phyloP scores from a whole-genome alignment of 2,113 vertebrate genomes.

The Actenoides hombroni region DNA sequence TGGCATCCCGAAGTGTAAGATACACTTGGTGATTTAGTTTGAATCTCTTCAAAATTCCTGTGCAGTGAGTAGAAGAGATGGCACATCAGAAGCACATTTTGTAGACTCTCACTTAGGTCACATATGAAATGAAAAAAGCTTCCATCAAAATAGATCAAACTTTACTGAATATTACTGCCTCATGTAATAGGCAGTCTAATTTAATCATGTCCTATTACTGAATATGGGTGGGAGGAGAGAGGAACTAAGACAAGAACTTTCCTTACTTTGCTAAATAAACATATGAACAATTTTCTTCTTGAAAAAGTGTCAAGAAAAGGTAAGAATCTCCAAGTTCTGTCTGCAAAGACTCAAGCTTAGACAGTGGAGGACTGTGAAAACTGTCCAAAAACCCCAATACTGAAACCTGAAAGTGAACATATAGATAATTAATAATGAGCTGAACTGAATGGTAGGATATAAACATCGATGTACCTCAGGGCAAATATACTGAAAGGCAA shows the following conservation, averaged over 20 bases:
- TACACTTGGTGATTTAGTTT: neutral
- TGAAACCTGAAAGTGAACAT: neutral
- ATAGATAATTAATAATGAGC: neutral
- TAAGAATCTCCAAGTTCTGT: neutral
- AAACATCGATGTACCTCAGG: neutral
- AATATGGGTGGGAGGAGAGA: neutral
- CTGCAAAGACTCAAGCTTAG: neutral
- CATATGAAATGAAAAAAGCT: neutral
- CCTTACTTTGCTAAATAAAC: neutral
- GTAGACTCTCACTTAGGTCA: neutral
- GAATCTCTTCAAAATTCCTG: neutral
- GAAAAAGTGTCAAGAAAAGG: neutral
- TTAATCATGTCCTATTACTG: neutral
- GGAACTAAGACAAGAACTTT: neutral
- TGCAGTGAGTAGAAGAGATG: neutral
- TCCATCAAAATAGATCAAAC: neutral
- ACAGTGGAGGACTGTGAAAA: neutral
- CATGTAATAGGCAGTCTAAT: neutral
- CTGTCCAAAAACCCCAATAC: neutral
- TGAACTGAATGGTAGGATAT: neutral
- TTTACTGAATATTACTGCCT: neutral
- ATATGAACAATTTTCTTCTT: neutral
- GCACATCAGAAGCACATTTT: neutral
- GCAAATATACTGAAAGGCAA: neutral
- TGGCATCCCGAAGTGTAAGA: neutral